These are phyloP conservation scores for Percina caprodes DNA, from an alignment of 2,113 vertebrate genomes.

Conservation along the genomic window DNA sequence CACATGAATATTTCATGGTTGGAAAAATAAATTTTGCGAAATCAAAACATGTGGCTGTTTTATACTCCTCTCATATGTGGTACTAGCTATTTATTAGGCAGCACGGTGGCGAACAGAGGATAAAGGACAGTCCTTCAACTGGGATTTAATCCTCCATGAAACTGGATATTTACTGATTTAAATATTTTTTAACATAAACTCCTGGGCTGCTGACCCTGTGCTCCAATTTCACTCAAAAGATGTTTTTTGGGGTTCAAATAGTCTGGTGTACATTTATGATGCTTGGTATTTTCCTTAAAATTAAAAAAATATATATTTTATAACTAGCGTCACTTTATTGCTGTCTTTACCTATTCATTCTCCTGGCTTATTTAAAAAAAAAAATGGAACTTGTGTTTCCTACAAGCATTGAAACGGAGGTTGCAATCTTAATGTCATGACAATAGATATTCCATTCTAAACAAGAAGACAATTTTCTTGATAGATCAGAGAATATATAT, in stretches of 20 bases:
- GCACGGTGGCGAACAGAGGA: background rate
- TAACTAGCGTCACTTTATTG: too few species aligned
- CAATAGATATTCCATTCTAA: background rate
- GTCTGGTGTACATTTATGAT: background rate
- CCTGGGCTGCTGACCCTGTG: background rate
- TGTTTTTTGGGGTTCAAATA: background rate
- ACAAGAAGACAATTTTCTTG: background rate
- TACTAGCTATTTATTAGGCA: background rate
- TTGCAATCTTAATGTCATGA: too few species aligned
- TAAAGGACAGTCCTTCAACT: background rate
- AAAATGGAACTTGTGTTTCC: too few species aligned
- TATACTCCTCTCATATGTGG: background rate
- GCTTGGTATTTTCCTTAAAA: background rate
- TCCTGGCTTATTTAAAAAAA: too few species aligned
- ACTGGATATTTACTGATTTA: background rate
- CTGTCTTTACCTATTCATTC: too few species aligned
- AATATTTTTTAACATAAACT: constrained; percentile 3
- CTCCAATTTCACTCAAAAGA: background rate
- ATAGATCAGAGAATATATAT: background rate
- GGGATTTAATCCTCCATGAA: background rate
- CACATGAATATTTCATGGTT: constrained; percentile 14
- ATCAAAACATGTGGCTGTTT: constrained; percentile 21
- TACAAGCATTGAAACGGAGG: too few species aligned
- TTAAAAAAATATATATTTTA: too few species aligned
- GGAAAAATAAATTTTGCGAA: constrained; percentile 45